Evolutionary conservation across 2,113 vertebrate genomes (phyloP).

Genomic region (Hypomesus transpacificus): DNA sequence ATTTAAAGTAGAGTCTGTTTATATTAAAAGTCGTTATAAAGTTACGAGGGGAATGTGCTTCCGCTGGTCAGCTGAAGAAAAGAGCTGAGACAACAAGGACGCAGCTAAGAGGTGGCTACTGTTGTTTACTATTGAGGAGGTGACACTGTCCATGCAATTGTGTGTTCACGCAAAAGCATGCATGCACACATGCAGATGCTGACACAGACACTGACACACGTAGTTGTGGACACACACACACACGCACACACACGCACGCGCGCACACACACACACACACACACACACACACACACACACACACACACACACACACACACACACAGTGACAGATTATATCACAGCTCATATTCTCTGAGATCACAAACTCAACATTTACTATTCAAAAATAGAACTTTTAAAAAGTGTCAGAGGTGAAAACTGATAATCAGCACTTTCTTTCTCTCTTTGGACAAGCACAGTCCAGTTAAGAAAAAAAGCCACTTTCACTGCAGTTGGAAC

Average conservation of each 20-base stretch:
- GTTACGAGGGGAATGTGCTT: neutral
- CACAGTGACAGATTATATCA: neutral
- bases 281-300: neutral
- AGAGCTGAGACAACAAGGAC: neutral
- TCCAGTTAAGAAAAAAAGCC: constrained; percentile 16
- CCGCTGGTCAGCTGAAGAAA: neutral
- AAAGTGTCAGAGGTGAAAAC: constrained; percentile 10
- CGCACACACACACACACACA: neutral
- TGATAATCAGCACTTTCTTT: constrained; percentile 23
- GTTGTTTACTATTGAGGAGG: neutral
- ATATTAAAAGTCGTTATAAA: too few species aligned
- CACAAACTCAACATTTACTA: neutral
- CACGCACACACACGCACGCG: neutral
- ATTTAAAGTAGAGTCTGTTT: too few species aligned
- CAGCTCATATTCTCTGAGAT: neutral
- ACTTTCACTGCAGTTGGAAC: neutral
- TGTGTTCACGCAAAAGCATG: neutral
- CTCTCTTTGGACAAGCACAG: neutral
- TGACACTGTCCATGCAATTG: neutral
- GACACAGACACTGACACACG: too few species aligned
- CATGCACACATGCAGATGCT: neutral
- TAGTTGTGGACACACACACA: neutral
- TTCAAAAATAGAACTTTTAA: neutral
- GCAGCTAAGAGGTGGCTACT: neutral
- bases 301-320: neutral